A percentile compares a stretch with the other conserved stretches of the same genome.
Conservation (phyloP, 2,797 vertebrate genomes). For the Argyrosomus regius region DNA sequence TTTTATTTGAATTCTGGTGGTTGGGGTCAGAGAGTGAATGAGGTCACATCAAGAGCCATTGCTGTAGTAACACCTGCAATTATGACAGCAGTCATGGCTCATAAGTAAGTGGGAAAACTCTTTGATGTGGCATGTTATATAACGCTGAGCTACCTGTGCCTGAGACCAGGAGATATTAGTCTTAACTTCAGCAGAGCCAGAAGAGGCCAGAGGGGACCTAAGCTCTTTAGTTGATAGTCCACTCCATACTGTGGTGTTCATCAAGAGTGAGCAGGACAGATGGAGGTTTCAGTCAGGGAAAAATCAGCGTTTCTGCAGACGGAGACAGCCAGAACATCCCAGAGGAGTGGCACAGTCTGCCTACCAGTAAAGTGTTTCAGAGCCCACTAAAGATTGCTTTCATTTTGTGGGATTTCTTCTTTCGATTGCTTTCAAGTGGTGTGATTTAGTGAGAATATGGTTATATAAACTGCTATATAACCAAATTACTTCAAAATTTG, state of each 20-base stretch:
- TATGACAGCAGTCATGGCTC: neutral
- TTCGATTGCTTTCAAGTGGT: constrained; percentile 25
- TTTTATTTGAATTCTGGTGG: neutral
- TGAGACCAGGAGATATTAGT: constrained; percentile 38
- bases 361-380: constrained; percentile 30
- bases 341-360: constrained; percentile 45
- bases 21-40: neutral
- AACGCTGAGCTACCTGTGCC: constrained; percentile 32
- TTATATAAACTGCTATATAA: neutral
- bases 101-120: neutral
- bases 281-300: constrained; percentile 48
- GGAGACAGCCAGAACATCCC: constrained; percentile 45
- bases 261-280: constrained; percentile 37
- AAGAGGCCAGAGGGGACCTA: constrained; percentile 33
- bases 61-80: neutral
- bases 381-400: constrained; percentile 36
- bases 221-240: constrained; percentile 35
- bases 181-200: constrained; percentile 41
- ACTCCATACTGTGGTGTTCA: constrained; percentile 26
- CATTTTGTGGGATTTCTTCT: constrained; percentile 38
- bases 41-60: neutral
- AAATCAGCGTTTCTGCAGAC: constrained; percentile 52
- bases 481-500: constrained; percentile 6
- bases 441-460: constrained; percentile 8
- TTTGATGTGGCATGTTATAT: constrained; percentile 25